These are phyloP conservation scores for Drosophila infuscata DNA, from an alignment of 2,888 invertebrate genomes.

Conservation along the genomic window DNA sequence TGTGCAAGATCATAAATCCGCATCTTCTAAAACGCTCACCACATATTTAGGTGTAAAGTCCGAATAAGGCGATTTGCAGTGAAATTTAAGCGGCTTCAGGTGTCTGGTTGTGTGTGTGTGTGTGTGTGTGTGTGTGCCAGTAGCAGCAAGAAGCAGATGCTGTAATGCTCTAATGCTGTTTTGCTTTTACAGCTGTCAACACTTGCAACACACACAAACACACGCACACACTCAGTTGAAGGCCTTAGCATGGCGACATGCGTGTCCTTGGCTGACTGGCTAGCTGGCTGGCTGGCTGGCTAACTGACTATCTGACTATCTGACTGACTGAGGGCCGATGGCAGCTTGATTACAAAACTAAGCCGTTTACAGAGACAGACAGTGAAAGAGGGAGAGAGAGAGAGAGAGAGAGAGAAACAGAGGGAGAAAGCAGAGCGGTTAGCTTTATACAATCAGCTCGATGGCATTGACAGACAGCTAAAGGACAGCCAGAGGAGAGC, in stretches of 20 bases:
- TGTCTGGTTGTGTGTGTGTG: background rate
- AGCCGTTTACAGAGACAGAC: conserved; percentile 59
- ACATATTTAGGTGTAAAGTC: conserved; percentile 23
- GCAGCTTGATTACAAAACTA: conserved; percentile 67
- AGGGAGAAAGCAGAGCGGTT: conserved; percentile 40
- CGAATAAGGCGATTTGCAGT: conserved; percentile 34
- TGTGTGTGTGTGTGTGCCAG: background rate
- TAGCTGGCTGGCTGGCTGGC: background rate
- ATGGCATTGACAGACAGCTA: conserved; percentile 2
- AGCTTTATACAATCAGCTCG: conserved; percentile 74
- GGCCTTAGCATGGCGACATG: conserved; percentile 23
- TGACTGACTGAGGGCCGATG: conserved; percentile 9
- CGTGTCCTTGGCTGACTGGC: conserved; percentile 36
- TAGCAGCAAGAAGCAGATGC: background rate
- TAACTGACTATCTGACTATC: background rate
- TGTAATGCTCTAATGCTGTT: conserved; percentile 16
- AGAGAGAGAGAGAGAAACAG: background rate
- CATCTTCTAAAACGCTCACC: background rate
- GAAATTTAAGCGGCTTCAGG: conserved; percentile 32
- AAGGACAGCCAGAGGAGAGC: conserved; percentile 5
- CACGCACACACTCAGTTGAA: background rate
- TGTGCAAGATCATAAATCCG: background rate
- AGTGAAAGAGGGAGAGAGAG: background rate
- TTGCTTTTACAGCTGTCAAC: conserved; percentile 14
- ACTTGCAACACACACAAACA: conserved; percentile 5